These are phyloP conservation scores for Hirtodrosophila duncani DNA, from an alignment of 2,888 invertebrate species.

Conservation along the genomic window DNA sequence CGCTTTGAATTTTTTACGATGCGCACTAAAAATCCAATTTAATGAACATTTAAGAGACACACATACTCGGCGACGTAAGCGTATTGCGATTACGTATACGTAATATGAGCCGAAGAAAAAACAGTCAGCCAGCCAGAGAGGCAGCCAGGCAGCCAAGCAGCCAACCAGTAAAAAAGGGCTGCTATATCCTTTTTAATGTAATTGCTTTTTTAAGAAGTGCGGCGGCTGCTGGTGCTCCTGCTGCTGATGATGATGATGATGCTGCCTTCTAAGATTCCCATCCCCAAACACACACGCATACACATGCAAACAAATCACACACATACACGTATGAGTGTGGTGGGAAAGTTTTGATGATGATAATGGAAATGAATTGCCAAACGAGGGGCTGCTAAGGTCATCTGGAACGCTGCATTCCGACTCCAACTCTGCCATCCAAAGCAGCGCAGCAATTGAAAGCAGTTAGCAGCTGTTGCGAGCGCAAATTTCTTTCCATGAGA, in stretches of 20 bases:
- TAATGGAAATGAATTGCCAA: conserved; percentile 70
- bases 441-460: conserved; percentile 30
- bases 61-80: conserved; percentile 53
- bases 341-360: conserved; percentile 69
- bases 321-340: conserved; percentile 21
- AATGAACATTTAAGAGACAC: conserved; percentile 77
- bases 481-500: conserved; percentile 21
- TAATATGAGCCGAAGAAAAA: conserved; percentile 31
- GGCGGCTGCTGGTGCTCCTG: conserved; percentile 20
- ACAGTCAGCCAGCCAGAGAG: conserved; percentile 32
- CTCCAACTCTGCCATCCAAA: background rate
- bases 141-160: conserved; percentile 35
- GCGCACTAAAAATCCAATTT: conserved; percentile 76
- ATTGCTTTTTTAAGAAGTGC: conserved; percentile 75
- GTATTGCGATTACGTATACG: conserved; percentile 57
- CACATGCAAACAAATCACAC: conserved; percentile 36
- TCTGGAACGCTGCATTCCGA: conserved; percentile 4
- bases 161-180: conserved; percentile 41
- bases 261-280: conserved; percentile 36
- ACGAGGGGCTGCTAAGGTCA: conserved; percentile 21
- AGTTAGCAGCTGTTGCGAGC: conserved; percentile 57
- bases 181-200: conserved; percentile 75
- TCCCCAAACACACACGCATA: conserved; percentile 20
- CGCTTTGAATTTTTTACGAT: conserved; percentile 74
- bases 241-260: conserved; percentile 30